Evolutionary conservation across 2,888 invertebrate species (phyloP).

Genomic region (Digitonthophagus gazella): DNA sequence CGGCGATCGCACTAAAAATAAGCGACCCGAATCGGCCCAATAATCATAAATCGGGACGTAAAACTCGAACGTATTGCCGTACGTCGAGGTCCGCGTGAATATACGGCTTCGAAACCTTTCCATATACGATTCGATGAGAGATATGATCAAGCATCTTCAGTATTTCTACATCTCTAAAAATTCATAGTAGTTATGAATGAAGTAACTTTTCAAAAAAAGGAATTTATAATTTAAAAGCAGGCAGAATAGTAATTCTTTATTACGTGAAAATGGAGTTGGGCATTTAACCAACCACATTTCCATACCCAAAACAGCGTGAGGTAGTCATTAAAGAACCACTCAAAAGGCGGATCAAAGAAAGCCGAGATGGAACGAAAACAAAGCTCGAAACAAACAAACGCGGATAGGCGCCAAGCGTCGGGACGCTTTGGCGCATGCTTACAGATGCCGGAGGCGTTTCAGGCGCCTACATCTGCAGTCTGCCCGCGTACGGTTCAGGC

Average conservation of each 20-base stretch:
- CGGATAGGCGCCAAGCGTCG: slow-evolving; percentile 37
- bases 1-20: neutral
- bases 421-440: slow-evolving; percentile 32
- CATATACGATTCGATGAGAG: too few relatives aligned
- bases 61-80: neutral
- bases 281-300: neutral
- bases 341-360: slow-evolving; percentile 27
- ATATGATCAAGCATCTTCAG: too few relatives aligned
- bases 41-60: neutral
- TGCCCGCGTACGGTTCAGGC: slow-evolving; percentile 27
- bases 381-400: slow-evolving; percentile 40
- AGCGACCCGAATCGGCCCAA: neutral
- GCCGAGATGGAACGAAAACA: slow-evolving; percentile 30
- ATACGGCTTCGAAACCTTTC: neutral
- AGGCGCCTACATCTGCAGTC: slow-evolving; percentile 36
- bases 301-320: neutral
- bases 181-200: too few relatives aligned
- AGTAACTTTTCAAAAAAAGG: too few relatives aligned
- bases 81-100: neutral
- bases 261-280: neutral
- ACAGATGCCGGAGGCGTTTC: slow-evolving; percentile 30
- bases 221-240: too few relatives aligned
- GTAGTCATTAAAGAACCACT: slow-evolving; percentile 4
- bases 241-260: too few relatives aligned
- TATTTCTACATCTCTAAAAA: too few relatives aligned